Evolutionary conservation across 1,140 invertebrate genomes (phyloP).

Genomic region (Glomeris maerens): DNA sequence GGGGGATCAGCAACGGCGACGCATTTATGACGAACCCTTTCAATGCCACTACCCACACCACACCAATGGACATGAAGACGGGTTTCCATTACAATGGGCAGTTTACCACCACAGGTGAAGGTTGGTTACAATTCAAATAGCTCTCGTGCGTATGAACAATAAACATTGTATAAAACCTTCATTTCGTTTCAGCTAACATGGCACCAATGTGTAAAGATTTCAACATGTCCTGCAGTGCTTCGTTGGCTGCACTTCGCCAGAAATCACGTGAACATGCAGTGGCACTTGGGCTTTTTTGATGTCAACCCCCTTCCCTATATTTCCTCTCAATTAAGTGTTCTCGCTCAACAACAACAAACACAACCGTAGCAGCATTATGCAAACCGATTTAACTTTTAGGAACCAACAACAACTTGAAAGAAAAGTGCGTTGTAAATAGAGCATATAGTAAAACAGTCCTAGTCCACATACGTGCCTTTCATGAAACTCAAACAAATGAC

Average conservation of each 20-base stretch:
- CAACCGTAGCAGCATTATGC: no score
- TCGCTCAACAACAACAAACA: no score
- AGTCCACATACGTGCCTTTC: no score
- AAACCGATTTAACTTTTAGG: no score
- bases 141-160: constrained; percentile 4
- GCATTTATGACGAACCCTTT: background rate
- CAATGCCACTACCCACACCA: background rate
- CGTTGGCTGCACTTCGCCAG: constrained; percentile 16
- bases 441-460: no score
- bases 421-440: no score
- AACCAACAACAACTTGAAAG: no score
- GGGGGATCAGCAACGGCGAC: constrained; percentile 2
- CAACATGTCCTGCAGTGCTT: constrained; percentile 16
- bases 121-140: constrained; percentile 2
- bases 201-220: constrained; percentile 16
- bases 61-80: constrained; percentile 4
- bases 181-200: background rate
- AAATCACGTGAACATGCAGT: constrained; percentile 18
- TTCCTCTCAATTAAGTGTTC: no score
- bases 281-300: constrained; percentile 13
- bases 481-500: no score
- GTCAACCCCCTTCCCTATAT: no score
- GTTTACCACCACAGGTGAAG: constrained; percentile 6
- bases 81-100: constrained; percentile 8
- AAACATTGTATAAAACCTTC: constrained; percentile 8